Percentiles rank a stretch among this genome's conserved stretches.
Evolutionary conservation across 92 coral and sea anemone species (phyloP).

Genomic region (Palythoa heliodiscus): DNA sequence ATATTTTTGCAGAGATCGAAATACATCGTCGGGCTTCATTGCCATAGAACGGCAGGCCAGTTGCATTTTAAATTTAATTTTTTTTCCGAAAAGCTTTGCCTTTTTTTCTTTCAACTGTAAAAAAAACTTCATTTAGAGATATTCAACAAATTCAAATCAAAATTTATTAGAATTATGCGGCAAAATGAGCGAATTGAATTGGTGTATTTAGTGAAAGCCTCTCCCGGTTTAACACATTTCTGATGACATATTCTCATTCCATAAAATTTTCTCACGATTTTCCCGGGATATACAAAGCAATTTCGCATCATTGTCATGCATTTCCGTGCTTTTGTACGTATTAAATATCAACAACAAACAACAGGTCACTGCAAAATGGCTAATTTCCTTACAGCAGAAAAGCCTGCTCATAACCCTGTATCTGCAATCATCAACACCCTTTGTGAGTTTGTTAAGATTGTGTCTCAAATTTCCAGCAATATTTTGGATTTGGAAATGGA

Average conservation of each 20-base stretch:
- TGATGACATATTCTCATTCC: conserved; percentile 23
- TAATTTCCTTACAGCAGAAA: conserved; percentile 44
- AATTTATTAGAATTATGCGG: background rate
- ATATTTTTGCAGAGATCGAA: no score
- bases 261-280: conserved; percentile 38
- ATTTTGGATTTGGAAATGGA: background rate
- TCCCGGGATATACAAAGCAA: conserved; percentile 36
- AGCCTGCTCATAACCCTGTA: conserved; percentile 43
- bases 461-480: conserved; percentile 10
- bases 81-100: background rate
- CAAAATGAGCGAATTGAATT: conserved; percentile 1
- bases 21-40: no score
- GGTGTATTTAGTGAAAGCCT: background rate
- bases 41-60: no score
- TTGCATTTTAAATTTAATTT: background rate
- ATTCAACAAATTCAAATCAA: background rate
- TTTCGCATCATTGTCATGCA: conserved; percentile 34
- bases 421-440: conserved; percentile 24
- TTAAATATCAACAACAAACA: conserved; percentile 31
- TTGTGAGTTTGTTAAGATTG: conserved; percentile 22
- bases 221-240: conserved; percentile 17
- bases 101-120: background rate
- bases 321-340: conserved; percentile 32
- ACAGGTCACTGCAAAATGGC: conserved; percentile 36
- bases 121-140: background rate